A percentile compares a stretch with the other conserved stretches of the same genome.
These are phyloP conservation scores for Callimorpha dominula DNA, from an alignment of 2,888 invertebrate genomes.

Conservation along the genomic window DNA sequence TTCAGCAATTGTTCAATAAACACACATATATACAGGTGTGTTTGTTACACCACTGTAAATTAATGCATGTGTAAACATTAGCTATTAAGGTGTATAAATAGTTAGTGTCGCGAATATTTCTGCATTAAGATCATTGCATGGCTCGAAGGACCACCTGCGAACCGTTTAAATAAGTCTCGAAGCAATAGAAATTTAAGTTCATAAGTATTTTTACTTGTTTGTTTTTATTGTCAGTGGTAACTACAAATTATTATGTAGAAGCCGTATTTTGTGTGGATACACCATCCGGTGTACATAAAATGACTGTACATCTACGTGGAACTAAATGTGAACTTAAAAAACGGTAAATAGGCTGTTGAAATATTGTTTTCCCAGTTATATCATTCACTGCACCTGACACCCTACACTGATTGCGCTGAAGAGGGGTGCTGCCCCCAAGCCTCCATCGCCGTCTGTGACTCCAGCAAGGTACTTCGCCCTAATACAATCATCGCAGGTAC, in stretches of 20 bases:
- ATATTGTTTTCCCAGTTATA: background rate
- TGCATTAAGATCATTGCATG: background rate
- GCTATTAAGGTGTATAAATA: too few relatives aligned
- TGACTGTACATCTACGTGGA: background rate
- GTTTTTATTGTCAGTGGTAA: background rate
- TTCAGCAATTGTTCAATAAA: too few relatives aligned
- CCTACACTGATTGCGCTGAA: slow-evolving; percentile 73
- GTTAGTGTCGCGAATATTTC: too few relatives aligned
- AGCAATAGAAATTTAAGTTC: too few relatives aligned
- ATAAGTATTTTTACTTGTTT: background rate
- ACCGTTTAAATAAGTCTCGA: background rate
- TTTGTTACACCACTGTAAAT: too few relatives aligned
- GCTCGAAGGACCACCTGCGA: background rate
- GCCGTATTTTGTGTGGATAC: background rate
- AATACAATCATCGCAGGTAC: slow-evolving; percentile 73
- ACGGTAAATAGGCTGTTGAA: background rate
- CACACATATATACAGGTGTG: too few relatives aligned
- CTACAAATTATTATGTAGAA: background rate
- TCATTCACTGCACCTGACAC: slow-evolving; percentile 67
- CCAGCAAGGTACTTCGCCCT: slow-evolving; percentile 69
- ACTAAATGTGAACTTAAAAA: background rate
- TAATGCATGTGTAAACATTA: too few relatives aligned
- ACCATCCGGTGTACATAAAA: too few relatives aligned
- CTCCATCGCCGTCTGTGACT: slow-evolving; percentile 76
- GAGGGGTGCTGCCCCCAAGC: slow-evolving; percentile 74